Conservation (phyloP, 1,140 invertebrate species). For the Dinoponera quadriceps region DNA sequence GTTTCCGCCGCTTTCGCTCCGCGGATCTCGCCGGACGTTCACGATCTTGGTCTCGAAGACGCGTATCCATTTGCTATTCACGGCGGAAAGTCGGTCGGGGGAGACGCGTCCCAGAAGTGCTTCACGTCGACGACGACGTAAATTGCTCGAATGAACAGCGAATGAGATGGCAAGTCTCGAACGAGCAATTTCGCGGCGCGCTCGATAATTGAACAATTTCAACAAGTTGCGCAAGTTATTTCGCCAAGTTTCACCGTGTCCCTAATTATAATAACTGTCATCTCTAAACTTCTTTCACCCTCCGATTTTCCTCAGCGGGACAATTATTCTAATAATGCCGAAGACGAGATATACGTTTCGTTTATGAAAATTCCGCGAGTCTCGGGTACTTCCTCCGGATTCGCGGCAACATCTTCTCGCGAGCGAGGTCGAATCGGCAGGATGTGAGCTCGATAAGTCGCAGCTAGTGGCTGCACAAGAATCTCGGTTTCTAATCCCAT, state of each 20-base stretch:
- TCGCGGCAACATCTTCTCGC: neutral
- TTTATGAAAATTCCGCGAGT: too few species aligned
- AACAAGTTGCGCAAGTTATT: too few species aligned
- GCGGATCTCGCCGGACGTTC: constrained; percentile 56
- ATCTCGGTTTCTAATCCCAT: constrained; percentile 67
- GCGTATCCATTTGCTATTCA: constrained; percentile 41
- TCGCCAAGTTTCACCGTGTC: too few species aligned
- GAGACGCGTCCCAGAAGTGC: constrained; percentile 19
- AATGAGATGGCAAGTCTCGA: neutral
- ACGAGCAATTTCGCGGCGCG: too few species aligned
- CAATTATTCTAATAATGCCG: too few species aligned
- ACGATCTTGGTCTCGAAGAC: constrained; percentile 45
- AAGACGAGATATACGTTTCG: too few species aligned
- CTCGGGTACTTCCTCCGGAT: neutral
- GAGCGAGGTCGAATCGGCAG: neutral
- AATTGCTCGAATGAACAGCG: constrained; percentile 12
- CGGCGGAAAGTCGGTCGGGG: constrained; percentile 5
- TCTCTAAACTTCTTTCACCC: too few species aligned
- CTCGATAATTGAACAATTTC: neutral
- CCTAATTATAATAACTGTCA: too few species aligned
- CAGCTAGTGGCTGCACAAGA: constrained; percentile 20
- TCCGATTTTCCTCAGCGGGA: too few species aligned
- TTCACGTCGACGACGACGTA: constrained; percentile 6
- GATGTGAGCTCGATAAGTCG: constrained; percentile 31
- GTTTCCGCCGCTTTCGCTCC: constrained; percentile 70